These are phyloP conservation scores for Chamaetylas fuelleborni DNA, from an alignment of 2,113 vertebrate species.

Conservation along the genomic window DNA sequence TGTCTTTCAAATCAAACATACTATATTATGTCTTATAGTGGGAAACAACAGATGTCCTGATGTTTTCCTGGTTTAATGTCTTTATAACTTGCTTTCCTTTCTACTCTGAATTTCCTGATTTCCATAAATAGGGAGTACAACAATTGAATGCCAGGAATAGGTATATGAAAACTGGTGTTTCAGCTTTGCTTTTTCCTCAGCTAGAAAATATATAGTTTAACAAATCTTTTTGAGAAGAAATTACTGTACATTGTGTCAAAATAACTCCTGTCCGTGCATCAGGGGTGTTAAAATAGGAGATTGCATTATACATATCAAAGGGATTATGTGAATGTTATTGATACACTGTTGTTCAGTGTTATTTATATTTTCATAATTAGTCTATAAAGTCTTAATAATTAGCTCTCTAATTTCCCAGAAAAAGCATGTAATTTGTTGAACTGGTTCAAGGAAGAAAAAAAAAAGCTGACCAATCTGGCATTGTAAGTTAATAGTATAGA, in stretches of 20 bases:
- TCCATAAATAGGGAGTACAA: not conserved
- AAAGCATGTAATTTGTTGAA: conserved; percentile 71
- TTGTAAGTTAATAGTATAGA: conserved; percentile 73
- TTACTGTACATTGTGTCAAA: not conserved
- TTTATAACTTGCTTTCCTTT: not conserved
- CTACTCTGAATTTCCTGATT: too few relatives aligned
- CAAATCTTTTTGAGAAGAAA: not conserved
- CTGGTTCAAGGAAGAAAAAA: not conserved
- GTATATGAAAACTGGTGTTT: not conserved
- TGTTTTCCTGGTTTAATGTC: not conserved
- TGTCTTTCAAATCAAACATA: not conserved
- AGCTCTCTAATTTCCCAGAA: conserved; percentile 66
- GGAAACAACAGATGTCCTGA: not conserved
- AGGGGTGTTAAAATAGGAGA: not conserved
- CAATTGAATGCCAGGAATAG: not conserved
- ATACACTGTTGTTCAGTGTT: conserved; percentile 9
- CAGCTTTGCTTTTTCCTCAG: not conserved
- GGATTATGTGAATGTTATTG: conserved; percentile 2
- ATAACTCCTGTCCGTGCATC: not conserved
- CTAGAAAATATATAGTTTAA: not conserved
- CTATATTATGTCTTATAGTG: not conserved
- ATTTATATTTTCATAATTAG: conserved; percentile 70
- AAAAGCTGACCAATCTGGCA: conserved; percentile 64
- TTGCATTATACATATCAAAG: not conserved
- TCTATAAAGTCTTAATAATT: conserved; percentile 70